Conservation (phyloP, 1,140 invertebrate genomes). For the Drosophila yakuba region DNA sequence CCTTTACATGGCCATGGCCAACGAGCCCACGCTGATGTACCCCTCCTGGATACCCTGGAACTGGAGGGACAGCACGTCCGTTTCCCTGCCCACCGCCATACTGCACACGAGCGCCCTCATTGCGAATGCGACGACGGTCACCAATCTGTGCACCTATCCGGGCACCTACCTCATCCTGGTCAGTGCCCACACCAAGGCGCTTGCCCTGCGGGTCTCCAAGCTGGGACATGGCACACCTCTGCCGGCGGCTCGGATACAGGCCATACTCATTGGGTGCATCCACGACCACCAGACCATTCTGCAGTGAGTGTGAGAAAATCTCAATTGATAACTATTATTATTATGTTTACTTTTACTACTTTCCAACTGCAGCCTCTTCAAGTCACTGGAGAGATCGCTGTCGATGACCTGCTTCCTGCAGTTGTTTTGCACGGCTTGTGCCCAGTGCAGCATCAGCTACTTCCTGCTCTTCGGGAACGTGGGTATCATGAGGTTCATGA, state of each 20-base stretch:
- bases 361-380: conserved; percentile 22
- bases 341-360: too few relatives aligned
- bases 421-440: conserved; percentile 53
- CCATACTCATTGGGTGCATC: conserved; percentile 44
- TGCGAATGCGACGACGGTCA: background rate
- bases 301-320: conserved; percentile 20
- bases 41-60: conserved; percentile 69
- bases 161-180: conserved; percentile 59
- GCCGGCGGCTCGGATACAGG: background rate
- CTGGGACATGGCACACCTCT: conserved; percentile 6
- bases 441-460: conserved; percentile 48
- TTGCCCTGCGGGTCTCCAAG: conserved; percentile 44
- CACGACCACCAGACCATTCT: conserved; percentile 62
- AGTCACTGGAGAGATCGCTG: conserved; percentile 25
- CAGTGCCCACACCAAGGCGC: conserved; percentile 60
- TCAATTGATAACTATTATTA: too few relatives aligned
- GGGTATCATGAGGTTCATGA: conserved; percentile 17
- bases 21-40: conserved; percentile 41
- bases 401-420: conserved; percentile 60
- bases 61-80: conserved; percentile 12
- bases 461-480: conserved; percentile 44
- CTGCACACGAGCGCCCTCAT: conserved; percentile 7
- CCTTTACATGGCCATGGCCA: background rate
- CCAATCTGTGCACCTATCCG: conserved; percentile 56
- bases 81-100: conserved; percentile 19